phyloP scores from a whole-genome alignment of 1,140 invertebrate species.

The Adelges cooleyi region DNA sequence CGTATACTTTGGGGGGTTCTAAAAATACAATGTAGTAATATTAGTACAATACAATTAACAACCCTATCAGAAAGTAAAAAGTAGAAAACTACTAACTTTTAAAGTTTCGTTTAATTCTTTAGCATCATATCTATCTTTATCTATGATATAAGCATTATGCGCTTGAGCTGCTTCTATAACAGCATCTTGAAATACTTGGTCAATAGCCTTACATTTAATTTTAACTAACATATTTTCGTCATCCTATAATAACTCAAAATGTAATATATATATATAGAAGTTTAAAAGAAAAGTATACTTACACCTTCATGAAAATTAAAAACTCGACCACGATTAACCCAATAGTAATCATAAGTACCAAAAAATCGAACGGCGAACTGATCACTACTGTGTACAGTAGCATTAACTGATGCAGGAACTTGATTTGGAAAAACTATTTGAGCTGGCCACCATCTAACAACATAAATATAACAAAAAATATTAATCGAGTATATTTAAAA shows the following conservation, averaged over 20 bases:
- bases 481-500: too few species aligned
- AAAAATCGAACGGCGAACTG: constrained; percentile 91
- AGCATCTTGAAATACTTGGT: constrained; percentile 11
- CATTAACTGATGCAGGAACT: constrained; percentile 68
- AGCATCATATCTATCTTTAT: constrained; percentile 6
- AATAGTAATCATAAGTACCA: constrained; percentile 83
- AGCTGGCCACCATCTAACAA: constrained; percentile 80
- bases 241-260: constrained; percentile 10
- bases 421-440: constrained; percentile 72
- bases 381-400: constrained; percentile 56
- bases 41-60: too few species aligned
- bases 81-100: neutral
- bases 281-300: too few species aligned
- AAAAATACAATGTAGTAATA: too few species aligned
- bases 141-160: constrained; percentile 3
- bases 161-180: constrained; percentile 16
- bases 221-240: constrained; percentile 3
- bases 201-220: neutral
- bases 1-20: constrained; percentile 62
- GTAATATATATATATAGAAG: too few species aligned
- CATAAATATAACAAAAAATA: too few species aligned
- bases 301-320: constrained; percentile 77
- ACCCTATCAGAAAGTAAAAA: too few species aligned
- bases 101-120: neutral
- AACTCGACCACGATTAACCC: constrained; percentile 68